A percentile compares a stretch with the other conserved stretches of the same genome.
These are phyloP conservation scores for Coptotermes formosanus DNA, from an alignment of 1,140 invertebrate species.

Conservation along the genomic window DNA sequence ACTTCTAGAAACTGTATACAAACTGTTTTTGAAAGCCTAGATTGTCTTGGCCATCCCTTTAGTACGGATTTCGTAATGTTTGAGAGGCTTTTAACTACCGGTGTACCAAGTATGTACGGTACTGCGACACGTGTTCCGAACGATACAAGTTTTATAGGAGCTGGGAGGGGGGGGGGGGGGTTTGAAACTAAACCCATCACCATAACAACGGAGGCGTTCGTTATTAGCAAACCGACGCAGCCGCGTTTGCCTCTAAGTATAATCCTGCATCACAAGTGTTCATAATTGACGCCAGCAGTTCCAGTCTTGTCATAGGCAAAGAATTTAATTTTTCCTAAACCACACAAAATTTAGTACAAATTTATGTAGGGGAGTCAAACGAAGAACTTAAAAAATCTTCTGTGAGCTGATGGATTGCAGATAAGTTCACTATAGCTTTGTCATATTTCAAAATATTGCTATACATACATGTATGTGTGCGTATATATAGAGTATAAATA, in stretches of 20 bases:
- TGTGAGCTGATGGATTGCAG: too few species aligned
- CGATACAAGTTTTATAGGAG: background rate
- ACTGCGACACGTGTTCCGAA: background rate
- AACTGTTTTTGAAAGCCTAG: background rate
- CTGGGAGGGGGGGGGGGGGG: background rate
- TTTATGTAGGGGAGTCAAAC: too few species aligned
- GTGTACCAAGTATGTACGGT: background rate
- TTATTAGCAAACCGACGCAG: background rate
- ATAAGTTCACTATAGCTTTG: too few species aligned
- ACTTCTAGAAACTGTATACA: background rate
- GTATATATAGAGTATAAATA: too few species aligned
- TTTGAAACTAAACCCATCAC: background rate
- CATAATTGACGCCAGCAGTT: background rate
- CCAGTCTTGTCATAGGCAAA: background rate
- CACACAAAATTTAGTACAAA: too few species aligned
- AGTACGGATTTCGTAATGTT: background rate
- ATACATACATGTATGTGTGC: too few species aligned
- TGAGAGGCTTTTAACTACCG: background rate
- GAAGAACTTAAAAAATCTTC: too few species aligned
- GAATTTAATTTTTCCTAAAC: background rate
- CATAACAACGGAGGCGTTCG: background rate
- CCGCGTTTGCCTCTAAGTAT: background rate
- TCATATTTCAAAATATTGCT: too few species aligned
- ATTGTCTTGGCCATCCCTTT: background rate
- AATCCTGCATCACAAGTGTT: background rate